Percentiles rank a stretch among this genome's conserved stretches.
These are phyloP conservation scores for Uropsilus gracilis DNA, from an alignment of 2,113 vertebrate species.

Conservation along the genomic window DNA sequence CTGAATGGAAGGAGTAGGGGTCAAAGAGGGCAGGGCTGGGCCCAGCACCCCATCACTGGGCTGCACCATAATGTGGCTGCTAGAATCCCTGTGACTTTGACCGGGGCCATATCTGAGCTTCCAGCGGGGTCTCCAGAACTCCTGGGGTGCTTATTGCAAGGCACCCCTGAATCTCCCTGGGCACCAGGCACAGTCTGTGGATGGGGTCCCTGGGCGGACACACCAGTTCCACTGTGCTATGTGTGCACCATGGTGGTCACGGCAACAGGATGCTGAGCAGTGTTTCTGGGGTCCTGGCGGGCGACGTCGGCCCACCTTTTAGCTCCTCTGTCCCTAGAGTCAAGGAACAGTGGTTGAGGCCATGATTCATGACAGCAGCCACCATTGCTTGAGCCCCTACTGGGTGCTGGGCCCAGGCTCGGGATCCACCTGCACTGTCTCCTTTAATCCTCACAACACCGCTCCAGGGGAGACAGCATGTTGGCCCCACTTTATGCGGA, in stretches of 20 bases:
- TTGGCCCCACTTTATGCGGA: not conserved
- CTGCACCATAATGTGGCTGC: fast-evolving
- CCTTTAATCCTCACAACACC: not conserved
- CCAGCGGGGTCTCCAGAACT: not conserved
- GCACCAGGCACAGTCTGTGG: fast-evolving
- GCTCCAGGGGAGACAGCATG: fast-evolving
- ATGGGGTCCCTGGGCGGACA: fast-evolving
- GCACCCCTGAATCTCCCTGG: not conserved
- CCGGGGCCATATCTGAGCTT: fast-evolving
- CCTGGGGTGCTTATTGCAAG: not conserved
- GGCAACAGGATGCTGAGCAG: not conserved
- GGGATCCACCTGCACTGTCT: no score
- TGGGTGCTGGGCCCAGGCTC: not conserved
- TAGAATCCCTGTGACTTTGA: not conserved
- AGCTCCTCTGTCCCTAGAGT: not conserved
- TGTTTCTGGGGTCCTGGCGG: not conserved
- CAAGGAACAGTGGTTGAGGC: not conserved
- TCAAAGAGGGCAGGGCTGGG: no score
- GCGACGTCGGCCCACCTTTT: fast-evolving
- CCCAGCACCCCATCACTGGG: not conserved
- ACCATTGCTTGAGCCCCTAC: not conserved
- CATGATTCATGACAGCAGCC: not conserved
- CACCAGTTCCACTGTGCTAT: fast-evolving
- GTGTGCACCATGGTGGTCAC: fast-evolving
- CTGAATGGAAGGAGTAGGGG: not conserved